Evolutionary conservation across 1,140 invertebrate genomes (phyloP), one percentile per base, ranked within the genome.

Genomic region (Macrotrachela quadricornifera): DNA sequence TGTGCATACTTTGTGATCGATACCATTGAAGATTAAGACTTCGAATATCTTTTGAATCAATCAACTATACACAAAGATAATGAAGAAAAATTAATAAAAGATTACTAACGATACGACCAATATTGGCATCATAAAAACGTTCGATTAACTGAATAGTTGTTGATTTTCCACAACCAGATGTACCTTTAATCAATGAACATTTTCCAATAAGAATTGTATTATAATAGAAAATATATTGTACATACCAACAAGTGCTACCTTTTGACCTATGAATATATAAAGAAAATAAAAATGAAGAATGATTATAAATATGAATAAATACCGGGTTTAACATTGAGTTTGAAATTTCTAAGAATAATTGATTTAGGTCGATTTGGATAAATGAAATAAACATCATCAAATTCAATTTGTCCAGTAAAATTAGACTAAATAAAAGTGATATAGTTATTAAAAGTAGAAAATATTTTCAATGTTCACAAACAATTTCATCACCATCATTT

Each of bases 61-160:
- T 67, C 8, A 75, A 70, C 36, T 73, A 70, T 0, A 92, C 71
- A n/a, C 2, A 8, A 30, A 2, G 8, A 30, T 30, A 8, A 30
- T 8, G 8, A 8, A 30, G 21, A 30, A 30, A 30, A 30, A 8
- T 4, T 4, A 30, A 30, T 4, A 79, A 42, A 75, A 61, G 3
- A 79, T 82, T 67, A 86, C 84, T 74, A 16, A 74, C 78, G 46
- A 92, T 80, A 21, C 68, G 66, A 13, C 86, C 85, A 10, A 66
- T 58, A 45, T 78, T 73, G 0, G 83, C 77, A 62, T 91, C 85
- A 66, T 92, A 91, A 70, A 88, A 87, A 58, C 83, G 77, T 71
- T 91, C 84, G 45, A 92, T 64, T 39, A 92, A 70, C 3, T 77
- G 75, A 15, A 81, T 85, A 18, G 90, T 77, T 0, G 86, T 91